Percentiles rank a stretch among this genome's conserved stretches.
These are phyloP conservation scores for Laspeyria flexula DNA, from an alignment of 2,888 invertebrate genomes.

Conservation along the genomic window DNA sequence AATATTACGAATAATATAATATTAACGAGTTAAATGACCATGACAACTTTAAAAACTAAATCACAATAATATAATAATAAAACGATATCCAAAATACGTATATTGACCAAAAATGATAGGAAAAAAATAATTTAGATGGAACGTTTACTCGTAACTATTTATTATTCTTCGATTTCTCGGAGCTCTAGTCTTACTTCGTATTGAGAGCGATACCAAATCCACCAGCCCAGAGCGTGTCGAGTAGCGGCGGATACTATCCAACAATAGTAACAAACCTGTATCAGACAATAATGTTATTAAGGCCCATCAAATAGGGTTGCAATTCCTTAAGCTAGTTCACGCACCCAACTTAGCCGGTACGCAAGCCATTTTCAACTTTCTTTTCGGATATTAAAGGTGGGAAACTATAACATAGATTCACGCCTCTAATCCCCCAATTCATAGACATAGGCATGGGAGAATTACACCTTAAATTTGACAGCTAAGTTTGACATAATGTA, in stretches of 20 bases:
- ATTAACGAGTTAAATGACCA: too few species aligned
- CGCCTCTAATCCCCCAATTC: too few species aligned
- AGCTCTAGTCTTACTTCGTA: slow-evolving; percentile 75
- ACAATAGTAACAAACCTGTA: slow-evolving; percentile 80
- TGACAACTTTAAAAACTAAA: not conserved
- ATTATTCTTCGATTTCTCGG: slow-evolving; percentile 51
- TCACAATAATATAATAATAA: not conserved
- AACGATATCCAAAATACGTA: slow-evolving; percentile 7
- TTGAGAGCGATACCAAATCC: slow-evolving; percentile 81
- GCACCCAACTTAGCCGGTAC: too few species aligned
- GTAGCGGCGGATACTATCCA: slow-evolving; percentile 82
- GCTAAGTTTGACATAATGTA: too few species aligned
- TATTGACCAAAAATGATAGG: not conserved
- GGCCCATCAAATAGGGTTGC: not conserved
- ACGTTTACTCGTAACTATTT: not conserved
- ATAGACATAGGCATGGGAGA: too few species aligned
- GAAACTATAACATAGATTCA: too few species aligned
- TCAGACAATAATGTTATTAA: not conserved
- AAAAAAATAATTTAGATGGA: slow-evolving; percentile 3
- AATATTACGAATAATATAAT: too few species aligned
- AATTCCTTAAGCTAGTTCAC: too few species aligned
- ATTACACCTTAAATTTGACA: too few species aligned
- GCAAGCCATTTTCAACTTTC: too few species aligned
- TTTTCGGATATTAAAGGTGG: too few species aligned
- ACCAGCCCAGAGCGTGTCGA: slow-evolving; percentile 79